Evolutionary conservation across 2,888 invertebrate species (phyloP), one percentile per base, ranked within the genome.

Genomic region (Protophormia terraenovae): DNA sequence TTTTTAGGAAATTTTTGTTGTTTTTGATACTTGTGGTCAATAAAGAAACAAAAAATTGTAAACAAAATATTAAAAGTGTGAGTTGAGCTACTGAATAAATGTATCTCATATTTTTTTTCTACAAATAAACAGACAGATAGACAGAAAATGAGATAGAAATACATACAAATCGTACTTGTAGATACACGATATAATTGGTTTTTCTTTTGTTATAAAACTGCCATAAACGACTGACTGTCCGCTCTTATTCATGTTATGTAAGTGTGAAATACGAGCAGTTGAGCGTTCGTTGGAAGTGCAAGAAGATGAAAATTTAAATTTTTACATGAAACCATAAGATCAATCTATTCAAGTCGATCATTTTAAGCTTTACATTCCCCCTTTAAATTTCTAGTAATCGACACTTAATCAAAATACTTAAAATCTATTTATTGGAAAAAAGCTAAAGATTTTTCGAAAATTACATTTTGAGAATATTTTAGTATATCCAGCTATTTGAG

Each of bases 71-170:
- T 35, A 73, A 73, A 19, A 73, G 16, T 22, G 45, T 35, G 22
- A 27, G 19, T 58, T 50, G 38, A 29, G 50, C 67, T 73, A 67
- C 80, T 80, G 58, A 47, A 60, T 60, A 60, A 73, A 12, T 38
- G 38, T 38, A 38, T 2, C 12, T n/a, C n/a, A n/a, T n/a, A n/a
- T n/a, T n/a, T n/a, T n/a, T n/a, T n/a, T n/a, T n/a, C n/a, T n/a
- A n/a, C n/a, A n/a, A 55, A 24, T 53, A 71, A 41, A n/a, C 38
- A 14, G 38, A 2, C n/a, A 41, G n/a, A 41, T n/a, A 41, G 5
- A 41, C 41, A n/a, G 41, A n/a, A 41, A 41, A 3, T 5, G n/a
- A n/a, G 14, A 5, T 14, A 41, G n/a, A 41, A 41, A 41, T 41
- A 3, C 41, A 41, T 41, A 41, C 41, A n/a, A 6, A 5, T n/a